phyloP scores from a whole-genome alignment of 2,888 invertebrate species.

The Hecatera dysodea region DNA sequence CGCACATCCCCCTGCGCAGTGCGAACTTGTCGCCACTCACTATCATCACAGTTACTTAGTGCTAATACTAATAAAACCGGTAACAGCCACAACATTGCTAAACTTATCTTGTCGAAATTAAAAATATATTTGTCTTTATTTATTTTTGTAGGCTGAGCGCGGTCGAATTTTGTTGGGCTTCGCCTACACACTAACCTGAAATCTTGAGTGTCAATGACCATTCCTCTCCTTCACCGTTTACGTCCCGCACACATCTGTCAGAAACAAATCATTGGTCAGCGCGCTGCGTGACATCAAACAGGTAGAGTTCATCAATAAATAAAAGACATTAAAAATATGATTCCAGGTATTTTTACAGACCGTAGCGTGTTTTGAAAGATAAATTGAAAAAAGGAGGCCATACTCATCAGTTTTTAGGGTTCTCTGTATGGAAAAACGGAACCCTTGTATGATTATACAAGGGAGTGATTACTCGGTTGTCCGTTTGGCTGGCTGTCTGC shows the following conservation, averaged over 20 bases:
- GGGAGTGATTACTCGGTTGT: no score
- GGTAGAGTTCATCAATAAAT: neutral
- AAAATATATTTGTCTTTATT: neutral
- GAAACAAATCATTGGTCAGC: constrained; percentile 8
- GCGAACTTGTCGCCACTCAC: constrained; percentile 62
- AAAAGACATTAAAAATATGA: neutral
- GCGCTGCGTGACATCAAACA: neutral
- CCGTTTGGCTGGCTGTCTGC: no score
- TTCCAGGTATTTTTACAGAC: neutral
- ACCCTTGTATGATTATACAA: no score
- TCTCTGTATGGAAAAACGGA: no score
- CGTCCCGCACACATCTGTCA: neutral
- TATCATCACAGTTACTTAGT: constrained; percentile 38
- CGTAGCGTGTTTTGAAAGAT: neutral
- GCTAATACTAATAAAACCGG: constrained; percentile 17
- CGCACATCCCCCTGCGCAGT: constrained; percentile 72
- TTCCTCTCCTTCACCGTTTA: neutral
- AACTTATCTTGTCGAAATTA: neutral
- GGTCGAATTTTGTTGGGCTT: neutral
- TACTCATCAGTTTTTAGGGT: no score
- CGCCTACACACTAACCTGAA: constrained; percentile 2
- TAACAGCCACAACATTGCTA: constrained; percentile 36
- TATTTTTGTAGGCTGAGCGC: neutral
- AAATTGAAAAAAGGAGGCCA: neutral
- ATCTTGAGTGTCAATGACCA: neutral